Evolutionary conservation across 2,113 vertebrate genomes (phyloP).

Genomic region (Calyptomena viridis): DNA sequence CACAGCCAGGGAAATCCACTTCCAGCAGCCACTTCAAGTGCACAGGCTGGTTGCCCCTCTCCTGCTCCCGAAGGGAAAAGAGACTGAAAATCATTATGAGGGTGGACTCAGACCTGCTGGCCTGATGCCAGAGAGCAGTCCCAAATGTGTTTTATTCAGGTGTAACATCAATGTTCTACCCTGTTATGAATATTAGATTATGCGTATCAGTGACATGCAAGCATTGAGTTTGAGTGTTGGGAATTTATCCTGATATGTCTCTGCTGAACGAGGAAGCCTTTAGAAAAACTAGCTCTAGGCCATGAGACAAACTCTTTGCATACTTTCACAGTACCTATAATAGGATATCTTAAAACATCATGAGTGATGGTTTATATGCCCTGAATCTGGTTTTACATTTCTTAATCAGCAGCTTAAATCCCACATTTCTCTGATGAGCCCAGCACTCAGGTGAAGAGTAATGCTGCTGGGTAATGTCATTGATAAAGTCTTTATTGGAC

Average conservation of each 20-base stretch:
- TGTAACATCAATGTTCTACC: neutral
- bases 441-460: neutral
- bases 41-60: neutral
- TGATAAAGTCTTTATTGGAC: neutral
- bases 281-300: neutral
- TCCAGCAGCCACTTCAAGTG: neutral
- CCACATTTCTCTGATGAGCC: fast-evolving
- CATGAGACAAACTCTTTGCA: neutral
- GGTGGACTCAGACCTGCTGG: neutral
- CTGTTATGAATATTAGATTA: neutral
- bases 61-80: neutral
- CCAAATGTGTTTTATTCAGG: neutral
- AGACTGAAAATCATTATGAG: neutral
- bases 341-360: neutral
- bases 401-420: neutral
- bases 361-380: neutral
- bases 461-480: neutral
- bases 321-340: neutral
- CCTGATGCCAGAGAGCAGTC: neutral
- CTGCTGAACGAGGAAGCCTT: neutral
- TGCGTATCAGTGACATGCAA: neutral
- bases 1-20: neutral
- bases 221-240: neutral
- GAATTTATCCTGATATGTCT: neutral
- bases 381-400: neutral